These are phyloP conservation scores for Catharus fuscescens DNA, from an alignment of 2,113 vertebrate genomes.

Conservation along the genomic window DNA sequence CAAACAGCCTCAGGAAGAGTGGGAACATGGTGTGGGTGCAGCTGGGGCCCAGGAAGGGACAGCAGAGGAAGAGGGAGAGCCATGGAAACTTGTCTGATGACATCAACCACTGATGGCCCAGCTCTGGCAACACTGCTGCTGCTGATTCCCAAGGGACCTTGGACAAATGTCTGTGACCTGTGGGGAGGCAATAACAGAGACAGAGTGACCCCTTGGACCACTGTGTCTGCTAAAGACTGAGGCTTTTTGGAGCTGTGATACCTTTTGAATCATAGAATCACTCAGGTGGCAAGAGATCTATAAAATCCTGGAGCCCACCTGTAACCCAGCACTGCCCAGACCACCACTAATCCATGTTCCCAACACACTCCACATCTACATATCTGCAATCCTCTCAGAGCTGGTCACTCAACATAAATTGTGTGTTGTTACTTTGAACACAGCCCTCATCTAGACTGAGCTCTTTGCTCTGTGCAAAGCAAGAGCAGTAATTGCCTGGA, in stretches of 20 bases:
- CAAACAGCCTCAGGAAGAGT: not conserved
- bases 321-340: not conserved
- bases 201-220: fast-evolving
- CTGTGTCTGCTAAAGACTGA: not conserved
- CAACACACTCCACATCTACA: not conserved
- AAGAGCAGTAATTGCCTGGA: not conserved
- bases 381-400: not conserved
- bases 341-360: not conserved
- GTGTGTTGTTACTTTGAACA: not conserved
- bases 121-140: not conserved
- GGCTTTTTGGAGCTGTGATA: not conserved
- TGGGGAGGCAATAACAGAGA: not conserved
- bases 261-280: not conserved
- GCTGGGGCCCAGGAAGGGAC: not conserved
- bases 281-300: not conserved
- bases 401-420: not conserved
- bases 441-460: not conserved
- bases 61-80: not conserved
- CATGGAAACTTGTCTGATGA: not conserved
- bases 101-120: not conserved
- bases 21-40: not conserved
- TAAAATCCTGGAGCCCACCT: not conserved
- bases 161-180: not conserved
- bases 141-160: not conserved
- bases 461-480: not conserved